These are phyloP conservation scores for Lysandra coridon DNA, from an alignment of 2,888 invertebrate genomes.

Conservation along the genomic window DNA sequence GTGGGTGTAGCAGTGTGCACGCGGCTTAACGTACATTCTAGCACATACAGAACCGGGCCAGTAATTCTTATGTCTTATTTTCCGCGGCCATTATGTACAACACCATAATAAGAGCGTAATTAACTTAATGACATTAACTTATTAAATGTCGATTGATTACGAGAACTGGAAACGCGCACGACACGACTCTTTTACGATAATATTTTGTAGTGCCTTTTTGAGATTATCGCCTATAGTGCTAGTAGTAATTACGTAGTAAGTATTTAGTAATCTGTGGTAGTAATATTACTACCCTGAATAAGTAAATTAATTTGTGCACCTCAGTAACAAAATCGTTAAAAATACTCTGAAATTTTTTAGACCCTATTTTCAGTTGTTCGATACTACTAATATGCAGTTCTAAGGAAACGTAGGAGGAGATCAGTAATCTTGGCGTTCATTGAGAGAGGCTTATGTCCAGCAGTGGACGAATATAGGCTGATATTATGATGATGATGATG, in stretches of 20 bases:
- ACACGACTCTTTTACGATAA: slow-evolving; percentile 47
- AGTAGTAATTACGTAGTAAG: no score
- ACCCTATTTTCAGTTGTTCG: neutral
- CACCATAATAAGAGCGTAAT: slow-evolving; percentile 66
- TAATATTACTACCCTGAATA: neutral
- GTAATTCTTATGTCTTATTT: slow-evolving; percentile 39
- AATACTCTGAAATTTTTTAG: neutral
- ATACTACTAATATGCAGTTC: no score
- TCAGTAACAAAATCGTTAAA: neutral
- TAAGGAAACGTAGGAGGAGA: no score
- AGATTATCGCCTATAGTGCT: neutral
- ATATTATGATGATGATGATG: no score
- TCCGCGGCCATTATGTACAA: slow-evolving; percentile 59
- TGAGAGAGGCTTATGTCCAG: no score
- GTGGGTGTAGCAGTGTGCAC: slow-evolving; percentile 6
- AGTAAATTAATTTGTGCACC: neutral
- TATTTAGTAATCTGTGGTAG: no score
- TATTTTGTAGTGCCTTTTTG: slow-evolving; percentile 34
- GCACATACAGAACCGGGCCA: slow-evolving; percentile 33
- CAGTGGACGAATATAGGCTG: no score
- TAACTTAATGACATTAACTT: slow-evolving; percentile 71
- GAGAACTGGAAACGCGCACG: slow-evolving; percentile 56
- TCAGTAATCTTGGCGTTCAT: no score
- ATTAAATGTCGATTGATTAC: slow-evolving; percentile 57
- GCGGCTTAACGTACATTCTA: slow-evolving; percentile 35